Conservation (phyloP, 1,140 invertebrate genomes). For the Ceratina australensis region DNA sequence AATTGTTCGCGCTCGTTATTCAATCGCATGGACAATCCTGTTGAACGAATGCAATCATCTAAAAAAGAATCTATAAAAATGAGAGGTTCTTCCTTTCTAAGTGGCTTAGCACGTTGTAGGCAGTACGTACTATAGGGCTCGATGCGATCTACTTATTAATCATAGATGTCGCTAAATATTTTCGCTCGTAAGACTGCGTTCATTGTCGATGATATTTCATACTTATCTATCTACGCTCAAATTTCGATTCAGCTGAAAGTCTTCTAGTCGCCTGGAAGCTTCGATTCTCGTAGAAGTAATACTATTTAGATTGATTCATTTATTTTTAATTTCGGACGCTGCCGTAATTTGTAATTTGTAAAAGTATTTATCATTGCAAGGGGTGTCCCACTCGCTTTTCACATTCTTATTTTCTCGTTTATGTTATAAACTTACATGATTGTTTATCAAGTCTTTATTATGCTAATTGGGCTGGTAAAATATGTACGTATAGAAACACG, state of each 20-base stretch:
- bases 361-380: too few species aligned
- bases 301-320: too few species aligned
- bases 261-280: not conserved
- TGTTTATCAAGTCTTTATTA: too few species aligned
- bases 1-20: constrained; percentile 30
- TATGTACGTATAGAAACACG: too few species aligned
- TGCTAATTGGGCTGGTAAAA: too few species aligned
- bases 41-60: constrained; percentile 60
- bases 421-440: too few species aligned
- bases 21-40: constrained; percentile 59
- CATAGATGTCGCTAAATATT: constrained; percentile 1
- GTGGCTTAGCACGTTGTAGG: constrained; percentile 45
- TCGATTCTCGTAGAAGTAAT: not conserved
- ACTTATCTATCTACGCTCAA: not conserved
- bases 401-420: too few species aligned
- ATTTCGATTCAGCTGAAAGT: constrained; percentile 4
- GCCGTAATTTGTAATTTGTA: too few species aligned
- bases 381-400: too few species aligned
- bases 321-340: too few species aligned
- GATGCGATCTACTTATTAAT: constrained; percentile 25
- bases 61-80: constrained; percentile 16
- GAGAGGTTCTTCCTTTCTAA: constrained; percentile 53
- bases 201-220: not conserved
- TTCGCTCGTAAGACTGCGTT: not conserved
- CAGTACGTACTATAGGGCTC: constrained; percentile 48